These are phyloP conservation scores for Oreortyx pictus DNA, from an alignment of 2,797 vertebrate genomes.

Conservation along the genomic window DNA sequence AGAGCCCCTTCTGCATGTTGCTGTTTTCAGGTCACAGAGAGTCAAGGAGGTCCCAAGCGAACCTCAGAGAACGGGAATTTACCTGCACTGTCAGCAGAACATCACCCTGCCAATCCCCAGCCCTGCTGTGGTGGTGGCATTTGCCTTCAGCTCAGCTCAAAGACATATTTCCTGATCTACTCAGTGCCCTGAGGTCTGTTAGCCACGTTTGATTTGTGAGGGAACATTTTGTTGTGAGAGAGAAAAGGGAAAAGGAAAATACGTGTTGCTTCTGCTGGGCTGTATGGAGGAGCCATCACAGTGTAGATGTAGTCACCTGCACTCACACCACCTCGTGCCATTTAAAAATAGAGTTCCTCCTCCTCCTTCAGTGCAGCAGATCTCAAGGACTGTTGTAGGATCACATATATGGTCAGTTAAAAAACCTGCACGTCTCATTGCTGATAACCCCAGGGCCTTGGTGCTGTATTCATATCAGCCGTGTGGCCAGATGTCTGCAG, in stretches of 20 bases:
- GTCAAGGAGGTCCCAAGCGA: background rate
- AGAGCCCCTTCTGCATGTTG: background rate
- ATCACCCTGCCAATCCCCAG: background rate
- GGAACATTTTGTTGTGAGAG: background rate
- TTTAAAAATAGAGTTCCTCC: background rate
- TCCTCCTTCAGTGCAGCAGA: background rate
- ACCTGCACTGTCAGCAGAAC: background rate
- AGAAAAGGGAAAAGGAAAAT: background rate
- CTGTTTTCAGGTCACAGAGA: background rate
- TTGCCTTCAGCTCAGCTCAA: background rate
- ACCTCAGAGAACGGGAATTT: background rate
- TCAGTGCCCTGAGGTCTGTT: background rate
- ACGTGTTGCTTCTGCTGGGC: background rate
- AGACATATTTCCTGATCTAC: background rate
- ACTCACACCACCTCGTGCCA: background rate
- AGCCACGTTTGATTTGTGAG: background rate
- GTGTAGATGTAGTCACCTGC: background rate
- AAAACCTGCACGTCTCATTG: background rate
- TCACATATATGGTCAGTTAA: conserved; percentile 41
- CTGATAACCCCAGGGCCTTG: conserved; percentile 20
- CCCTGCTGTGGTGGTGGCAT: background rate
- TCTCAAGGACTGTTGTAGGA: background rate
- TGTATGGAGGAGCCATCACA: accelerated
- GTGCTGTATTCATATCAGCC: conserved; percentile 37
- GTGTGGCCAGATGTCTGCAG: conserved; percentile 41